Evolutionary conservation across 2,797 vertebrate genomes (phyloP).

Genomic region (Ispidina picta): DNA sequence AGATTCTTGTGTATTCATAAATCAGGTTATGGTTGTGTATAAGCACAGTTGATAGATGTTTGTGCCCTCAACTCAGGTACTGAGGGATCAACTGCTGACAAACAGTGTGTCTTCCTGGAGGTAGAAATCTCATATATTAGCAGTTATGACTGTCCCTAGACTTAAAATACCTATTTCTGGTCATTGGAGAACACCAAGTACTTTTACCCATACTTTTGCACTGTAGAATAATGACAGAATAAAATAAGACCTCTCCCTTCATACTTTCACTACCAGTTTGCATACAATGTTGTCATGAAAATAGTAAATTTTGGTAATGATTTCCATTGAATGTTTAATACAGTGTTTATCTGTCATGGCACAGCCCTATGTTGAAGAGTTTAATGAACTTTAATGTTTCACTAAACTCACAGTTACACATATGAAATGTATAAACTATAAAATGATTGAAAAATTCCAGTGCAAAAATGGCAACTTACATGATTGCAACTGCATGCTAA

Average conservation of each 20-base stretch:
- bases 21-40: not conserved
- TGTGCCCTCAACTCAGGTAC: not conserved
- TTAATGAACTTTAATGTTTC: not conserved
- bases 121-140: not conserved
- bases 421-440: not conserved
- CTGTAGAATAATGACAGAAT: not conserved
- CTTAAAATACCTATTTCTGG: not conserved
- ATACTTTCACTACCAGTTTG: not conserved
- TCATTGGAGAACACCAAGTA: not conserved
- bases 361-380: not conserved
- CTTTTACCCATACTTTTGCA: not conserved
- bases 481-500: not conserved
- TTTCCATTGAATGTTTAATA: not conserved
- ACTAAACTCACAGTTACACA: not conserved
- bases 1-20: not conserved
- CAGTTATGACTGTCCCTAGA: not conserved
- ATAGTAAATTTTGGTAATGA: not conserved
- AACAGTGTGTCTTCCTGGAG: not conserved
- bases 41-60: not conserved
- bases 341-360: not conserved
- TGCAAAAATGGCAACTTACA: not conserved
- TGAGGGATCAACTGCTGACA: not conserved
- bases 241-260: not conserved
- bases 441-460: not conserved
- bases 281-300: not conserved